Evolutionary conservation across 2,888 invertebrate species (phyloP), one percentile per base, ranked within the genome.

Genomic region (Polyploca ridens): DNA sequence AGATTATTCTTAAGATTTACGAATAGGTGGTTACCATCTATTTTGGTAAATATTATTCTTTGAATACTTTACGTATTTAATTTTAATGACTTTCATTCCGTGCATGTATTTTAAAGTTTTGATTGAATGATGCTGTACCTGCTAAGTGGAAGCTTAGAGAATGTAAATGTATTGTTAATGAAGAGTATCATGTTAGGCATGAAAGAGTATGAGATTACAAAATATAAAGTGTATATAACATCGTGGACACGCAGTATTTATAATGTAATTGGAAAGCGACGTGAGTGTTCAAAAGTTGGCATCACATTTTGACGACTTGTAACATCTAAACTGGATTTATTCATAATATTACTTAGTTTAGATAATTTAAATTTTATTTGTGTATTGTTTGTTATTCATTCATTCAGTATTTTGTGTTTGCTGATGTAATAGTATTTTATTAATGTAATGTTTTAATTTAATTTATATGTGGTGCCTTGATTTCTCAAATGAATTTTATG

Each of bases 61-160:
- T 76, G 83, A 86, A 82, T 93, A 93, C 91, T 90, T 90, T 89
- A 90, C 82, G 91, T 93, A 93, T 92, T 87, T 89, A 87, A 90
- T 87, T 87, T 88, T 87, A 89, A 86, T 86, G 82, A 86, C 85
- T 90, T 93, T 90, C 93, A 93, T 93, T 94, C 93, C 93, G 92
- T 90, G 89, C 82, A 87, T 88, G 87, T 88, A 89, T 10, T 86
- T 88, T 84, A 79, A 81, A 83, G 72, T 81, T 78, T 83, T 87
- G 91, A 88, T 87, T 91, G 91, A 89, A 87, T 87, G 87, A 88
- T 87, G 87, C 85, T 85, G 87, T 90, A 86, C 87, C 86, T 90
- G 88, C 75, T 82, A 78, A 75, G 73, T 75, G 81, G 73, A 78
- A 78, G 75, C 76, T 73, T 75, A 69, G 68, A 77, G 75, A 69